A percentile compares a stretch with the other conserved stretches of the same genome.
Conservation (phyloP, 2,888 invertebrate genomes). For the Melanostoma scalare region DNA sequence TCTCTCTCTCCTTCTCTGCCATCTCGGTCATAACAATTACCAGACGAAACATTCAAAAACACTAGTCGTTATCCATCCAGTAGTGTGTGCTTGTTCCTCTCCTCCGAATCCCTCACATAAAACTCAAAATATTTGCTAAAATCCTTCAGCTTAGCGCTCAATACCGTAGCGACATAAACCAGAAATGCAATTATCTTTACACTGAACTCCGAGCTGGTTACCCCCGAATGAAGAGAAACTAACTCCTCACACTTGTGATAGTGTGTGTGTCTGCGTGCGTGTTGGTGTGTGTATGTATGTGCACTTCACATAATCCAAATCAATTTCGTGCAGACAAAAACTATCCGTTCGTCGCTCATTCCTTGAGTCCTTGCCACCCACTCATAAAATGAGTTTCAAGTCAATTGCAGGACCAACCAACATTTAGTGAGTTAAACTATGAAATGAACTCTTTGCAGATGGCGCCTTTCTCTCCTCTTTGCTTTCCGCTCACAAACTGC, state of each 20-base stretch:
- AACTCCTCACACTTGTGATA: constrained; percentile 13
- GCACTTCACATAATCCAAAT: constrained; percentile 68
- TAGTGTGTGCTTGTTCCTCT: neutral
- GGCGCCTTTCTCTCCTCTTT: constrained; percentile 18
- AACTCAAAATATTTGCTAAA: constrained; percentile 57
- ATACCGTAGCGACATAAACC: constrained; percentile 71
- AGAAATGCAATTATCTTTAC: constrained; percentile 72
- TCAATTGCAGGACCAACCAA: constrained; percentile 69
- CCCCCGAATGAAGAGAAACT: constrained; percentile 24
- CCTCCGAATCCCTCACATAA: constrained; percentile 36
- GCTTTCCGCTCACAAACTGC: constrained; percentile 40
- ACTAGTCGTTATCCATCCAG: constrained; percentile 52
- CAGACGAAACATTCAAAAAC: constrained; percentile 67
- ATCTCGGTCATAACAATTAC: constrained; percentile 69
- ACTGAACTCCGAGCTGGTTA: constrained; percentile 41
- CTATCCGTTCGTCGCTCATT: constrained; percentile 24
- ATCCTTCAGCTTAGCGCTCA: constrained; percentile 70
- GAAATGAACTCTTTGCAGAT: constrained; percentile 50
- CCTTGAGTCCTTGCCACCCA: neutral
- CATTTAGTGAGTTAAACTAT: constrained; percentile 70
- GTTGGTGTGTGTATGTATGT: too few species aligned
- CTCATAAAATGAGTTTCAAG: constrained; percentile 56
- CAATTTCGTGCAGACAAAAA: constrained; percentile 69
- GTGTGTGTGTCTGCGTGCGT: neutral
- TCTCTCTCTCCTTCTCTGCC: constrained; percentile 13